Base-by-base conservation (phyloP, 2,888 invertebrate genomes). In the Drosophila leonis region DNA sequence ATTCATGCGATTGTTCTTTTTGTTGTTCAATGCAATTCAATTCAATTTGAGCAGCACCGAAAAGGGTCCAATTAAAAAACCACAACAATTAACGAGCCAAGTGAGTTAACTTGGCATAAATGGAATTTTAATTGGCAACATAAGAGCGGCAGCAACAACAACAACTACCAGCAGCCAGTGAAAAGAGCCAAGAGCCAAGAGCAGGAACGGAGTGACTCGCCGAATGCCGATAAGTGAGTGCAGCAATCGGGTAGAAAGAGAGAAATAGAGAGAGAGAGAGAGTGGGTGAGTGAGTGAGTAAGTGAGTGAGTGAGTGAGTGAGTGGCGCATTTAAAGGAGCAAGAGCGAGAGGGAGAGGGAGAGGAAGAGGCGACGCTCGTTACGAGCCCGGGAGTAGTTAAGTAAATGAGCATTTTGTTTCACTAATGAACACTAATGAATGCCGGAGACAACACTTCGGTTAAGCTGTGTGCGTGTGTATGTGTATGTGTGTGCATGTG, bases 361-460 rank as follows among this genome's bases (percentile, higher is more conserved):
- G 24, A n/a, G n/a, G n/a, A n/a, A n/a, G n/a, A n/a, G n/a, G n/a
- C n/a, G 60, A 42, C 49, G 44, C 62, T 85, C 85, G 85, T 85
- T 78, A 82, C 78, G 71, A 80, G 83, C 65, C 75, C 75, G 78
- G 87, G 86, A 83, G 87, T 82, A 86, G 86, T 88, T 86, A 86
- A 87, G 89, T 90, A 91, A 91, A 90, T 90, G 91, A 90, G 91
- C 91, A 91, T 91, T 91, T 90, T 90, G 90, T 91, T 91, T 88
- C 90, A 91, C 91, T 91, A 91, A 91, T 91, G 91, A 91, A 91
- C 91, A 90, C 88, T 91, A 91, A 91, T 91, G 90, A 91, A 91
- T 88, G 90, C 82, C 86, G 84, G 83, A 87, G 90, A 88, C 85
- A 90, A 86, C 86, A 82, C 89, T 87, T 83, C 77, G 80, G 68